Evolutionary conservation across 1,140 invertebrate species (phyloP).

Genomic region (Telenomus remus): DNA sequence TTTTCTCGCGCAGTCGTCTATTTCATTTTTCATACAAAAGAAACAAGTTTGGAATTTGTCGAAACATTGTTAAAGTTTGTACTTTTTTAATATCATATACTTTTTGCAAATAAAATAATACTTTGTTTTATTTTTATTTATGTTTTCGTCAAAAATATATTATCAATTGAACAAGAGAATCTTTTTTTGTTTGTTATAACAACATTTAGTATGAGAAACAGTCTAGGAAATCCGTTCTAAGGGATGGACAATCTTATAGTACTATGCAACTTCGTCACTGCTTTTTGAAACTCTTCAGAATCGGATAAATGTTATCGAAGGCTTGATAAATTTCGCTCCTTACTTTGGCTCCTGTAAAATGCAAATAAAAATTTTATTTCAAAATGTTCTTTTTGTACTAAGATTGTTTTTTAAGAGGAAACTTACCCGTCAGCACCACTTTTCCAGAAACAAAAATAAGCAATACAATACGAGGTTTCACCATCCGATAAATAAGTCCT

Average conservation of each 20-base stretch:
- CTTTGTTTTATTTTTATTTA: too few species aligned
- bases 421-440: constrained; percentile 92
- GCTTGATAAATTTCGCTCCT: constrained; percentile 99
- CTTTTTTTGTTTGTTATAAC: too few species aligned
- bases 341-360: constrained; percentile 92
- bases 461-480: constrained; percentile 98
- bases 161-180: too few species aligned
- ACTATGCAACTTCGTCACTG: constrained; percentile 76
- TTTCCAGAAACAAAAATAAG: constrained; percentile 99
- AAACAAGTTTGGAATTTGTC: too few species aligned
- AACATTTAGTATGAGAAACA: too few species aligned
- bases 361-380: constrained; percentile 22
- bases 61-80: too few species aligned
- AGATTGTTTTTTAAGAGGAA: too few species aligned
- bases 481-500: constrained; percentile 99
- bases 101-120: too few species aligned
- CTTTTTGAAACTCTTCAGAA: constrained; percentile 99
- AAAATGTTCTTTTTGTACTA: neutral
- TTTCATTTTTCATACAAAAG: too few species aligned
- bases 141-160: too few species aligned
- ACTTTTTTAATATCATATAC: too few species aligned
- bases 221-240: neutral
- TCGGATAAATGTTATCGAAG: constrained; percentile 99
- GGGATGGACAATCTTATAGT: neutral
- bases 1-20: too few species aligned